Evolutionary conservation across 2,797 vertebrate genomes (phyloP).

Genomic region (Esox lucius): DNA sequence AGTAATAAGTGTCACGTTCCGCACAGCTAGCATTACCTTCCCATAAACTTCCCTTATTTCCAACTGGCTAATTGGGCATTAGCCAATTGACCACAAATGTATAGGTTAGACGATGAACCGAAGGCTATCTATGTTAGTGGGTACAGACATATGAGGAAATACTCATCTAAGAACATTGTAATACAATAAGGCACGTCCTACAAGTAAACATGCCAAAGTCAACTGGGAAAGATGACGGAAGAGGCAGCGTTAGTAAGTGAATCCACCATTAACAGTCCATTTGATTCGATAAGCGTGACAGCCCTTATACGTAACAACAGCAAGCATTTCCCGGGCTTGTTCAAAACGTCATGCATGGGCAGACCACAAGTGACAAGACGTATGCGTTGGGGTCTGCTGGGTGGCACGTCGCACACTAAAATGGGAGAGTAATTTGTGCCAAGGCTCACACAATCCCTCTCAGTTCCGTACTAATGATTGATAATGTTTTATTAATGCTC

Average conservation of each 20-base stretch:
- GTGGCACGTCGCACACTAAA: slow-evolving; percentile 55
- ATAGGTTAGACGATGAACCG: slow-evolving; percentile 8
- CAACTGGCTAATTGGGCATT: not conserved
- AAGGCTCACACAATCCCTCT: slow-evolving; percentile 44
- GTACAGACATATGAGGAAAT: not conserved
- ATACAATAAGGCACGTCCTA: not conserved
- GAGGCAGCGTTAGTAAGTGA: too few relatives aligned
- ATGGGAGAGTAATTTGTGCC: slow-evolving; percentile 63
- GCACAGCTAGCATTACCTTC: not conserved
- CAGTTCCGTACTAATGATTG: slow-evolving; percentile 74
- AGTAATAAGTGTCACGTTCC: slow-evolving; percentile 16
- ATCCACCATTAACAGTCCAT: slow-evolving; percentile 27
- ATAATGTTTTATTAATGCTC: slow-evolving; percentile 81
- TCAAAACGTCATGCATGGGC: slow-evolving; percentile 51
- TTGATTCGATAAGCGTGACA: slow-evolving; percentile 36
- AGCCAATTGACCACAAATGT: slow-evolving; percentile 12
- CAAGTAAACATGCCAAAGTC: slow-evolving; percentile 5
- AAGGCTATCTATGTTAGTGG: not conserved
- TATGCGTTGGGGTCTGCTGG: slow-evolving; percentile 60
- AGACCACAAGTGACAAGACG: slow-evolving; percentile 54
- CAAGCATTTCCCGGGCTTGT: slow-evolving; percentile 47
- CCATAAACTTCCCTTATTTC: not conserved
- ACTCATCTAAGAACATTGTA: not conserved
- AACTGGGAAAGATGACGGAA: too few relatives aligned
- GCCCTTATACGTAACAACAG: slow-evolving; percentile 32